Evolutionary conservation across 2,888 invertebrate genomes (phyloP).

Genomic region (Bibio marci): DNA sequence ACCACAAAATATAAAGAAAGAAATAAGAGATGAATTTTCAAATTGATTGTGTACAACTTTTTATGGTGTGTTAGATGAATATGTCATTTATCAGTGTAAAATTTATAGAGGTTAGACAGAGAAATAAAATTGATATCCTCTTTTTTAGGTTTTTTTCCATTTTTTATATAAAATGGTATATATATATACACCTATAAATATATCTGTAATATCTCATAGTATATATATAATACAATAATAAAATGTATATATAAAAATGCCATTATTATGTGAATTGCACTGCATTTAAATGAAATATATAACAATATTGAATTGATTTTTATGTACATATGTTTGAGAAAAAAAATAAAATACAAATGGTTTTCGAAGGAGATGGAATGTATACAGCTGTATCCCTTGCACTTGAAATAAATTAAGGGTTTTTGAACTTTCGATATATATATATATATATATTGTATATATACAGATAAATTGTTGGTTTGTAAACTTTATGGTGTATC

Average conservation of each 20-base stretch:
- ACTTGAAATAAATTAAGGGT: not conserved
- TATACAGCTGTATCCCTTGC: not conserved
- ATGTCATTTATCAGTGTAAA: slow-evolving; percentile 11
- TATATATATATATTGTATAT: too few species aligned
- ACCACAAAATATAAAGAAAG: too few species aligned
- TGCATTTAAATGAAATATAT: too few species aligned
- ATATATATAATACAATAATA: too few species aligned
- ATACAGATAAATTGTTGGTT: not conserved
- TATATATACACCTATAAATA: not conserved
- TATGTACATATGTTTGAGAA: too few species aligned
- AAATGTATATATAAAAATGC: too few species aligned
- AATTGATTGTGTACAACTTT: slow-evolving; percentile 12
- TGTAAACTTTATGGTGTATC: too few species aligned
- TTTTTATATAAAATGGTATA: not conserved
- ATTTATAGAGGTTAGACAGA: slow-evolving; percentile 9
- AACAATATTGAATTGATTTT: not conserved
- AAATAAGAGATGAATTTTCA: not conserved
- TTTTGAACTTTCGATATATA: not conserved
- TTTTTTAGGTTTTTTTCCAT: not conserved
- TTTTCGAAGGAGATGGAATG: not conserved
- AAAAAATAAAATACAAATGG: not conserved
- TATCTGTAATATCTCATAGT: too few species aligned
- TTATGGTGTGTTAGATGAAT: slow-evolving; percentile 12
- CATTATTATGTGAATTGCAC: too few species aligned
- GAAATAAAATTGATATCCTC: slow-evolving; percentile 6